phyloP scores from a whole-genome alignment of 2,888 invertebrate genomes.

The Himalopsyche anomala region DNA sequence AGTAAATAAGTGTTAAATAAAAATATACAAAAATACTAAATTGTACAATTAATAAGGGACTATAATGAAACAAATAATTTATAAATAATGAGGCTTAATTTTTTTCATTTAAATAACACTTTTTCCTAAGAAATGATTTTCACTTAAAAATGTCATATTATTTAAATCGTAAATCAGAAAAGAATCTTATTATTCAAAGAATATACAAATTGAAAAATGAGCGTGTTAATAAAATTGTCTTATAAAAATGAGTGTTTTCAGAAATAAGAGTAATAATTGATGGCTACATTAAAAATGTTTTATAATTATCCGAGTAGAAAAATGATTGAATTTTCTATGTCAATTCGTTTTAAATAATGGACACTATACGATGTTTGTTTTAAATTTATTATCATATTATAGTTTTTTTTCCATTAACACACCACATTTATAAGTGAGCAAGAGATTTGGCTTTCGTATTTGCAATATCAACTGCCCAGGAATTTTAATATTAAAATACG shows the following conservation, averaged over 20 bases:
- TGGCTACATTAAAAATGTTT: slow-evolving; percentile 6
- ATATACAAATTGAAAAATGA: too few relatives aligned
- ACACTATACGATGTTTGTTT: slow-evolving; percentile 9
- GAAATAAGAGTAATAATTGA: too few relatives aligned
- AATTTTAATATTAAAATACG: slow-evolving; percentile 47
- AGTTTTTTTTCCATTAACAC: not conserved
- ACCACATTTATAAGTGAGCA: slow-evolving; percentile 43
- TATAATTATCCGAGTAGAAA: slow-evolving; percentile 40
- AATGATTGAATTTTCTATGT: slow-evolving; percentile 44
- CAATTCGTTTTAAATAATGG: slow-evolving; percentile 43
- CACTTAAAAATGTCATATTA: too few relatives aligned
- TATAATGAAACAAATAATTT: not conserved
- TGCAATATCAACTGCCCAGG: slow-evolving; percentile 14
- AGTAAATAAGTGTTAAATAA: not conserved
- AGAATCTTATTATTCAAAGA: too few relatives aligned
- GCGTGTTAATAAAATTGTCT: too few relatives aligned
- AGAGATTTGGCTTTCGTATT: slow-evolving; percentile 33
- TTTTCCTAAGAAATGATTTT: too few relatives aligned
- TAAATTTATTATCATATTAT: slow-evolving; percentile 28
- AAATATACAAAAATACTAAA: not conserved
- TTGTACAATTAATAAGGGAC: not conserved
- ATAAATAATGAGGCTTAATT: not conserved
- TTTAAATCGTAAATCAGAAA: too few relatives aligned
- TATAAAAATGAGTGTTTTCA: too few relatives aligned
- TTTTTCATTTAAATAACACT: too few relatives aligned